phyloP scores from a whole-genome alignment of 2,797 vertebrate genomes.

The Sus cebifrons region DNA sequence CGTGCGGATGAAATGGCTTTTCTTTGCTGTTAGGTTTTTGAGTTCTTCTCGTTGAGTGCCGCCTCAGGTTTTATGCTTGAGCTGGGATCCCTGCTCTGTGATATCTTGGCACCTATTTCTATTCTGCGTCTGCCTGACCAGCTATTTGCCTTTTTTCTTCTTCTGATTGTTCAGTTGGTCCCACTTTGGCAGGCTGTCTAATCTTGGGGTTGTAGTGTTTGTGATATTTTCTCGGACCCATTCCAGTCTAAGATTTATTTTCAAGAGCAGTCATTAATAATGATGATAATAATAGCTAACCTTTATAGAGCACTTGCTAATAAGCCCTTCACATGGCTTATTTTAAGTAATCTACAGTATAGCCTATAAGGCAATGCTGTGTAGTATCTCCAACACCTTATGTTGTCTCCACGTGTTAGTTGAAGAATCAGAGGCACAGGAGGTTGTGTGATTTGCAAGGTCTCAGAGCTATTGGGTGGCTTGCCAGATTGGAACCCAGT shows the following conservation, averaged over 20 bases:
- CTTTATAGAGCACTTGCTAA: constrained; percentile 44
- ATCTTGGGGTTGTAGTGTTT: not conserved
- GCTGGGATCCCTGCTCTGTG: not conserved
- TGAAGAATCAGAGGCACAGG: not conserved
- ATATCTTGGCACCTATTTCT: not conserved
- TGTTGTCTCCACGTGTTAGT: not conserved
- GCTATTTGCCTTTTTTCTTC: not conserved
- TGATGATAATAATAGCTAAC: not conserved
- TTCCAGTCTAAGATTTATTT: constrained; percentile 63
- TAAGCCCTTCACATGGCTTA: constrained; percentile 16
- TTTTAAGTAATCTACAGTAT: not conserved
- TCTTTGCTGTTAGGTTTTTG: not conserved
- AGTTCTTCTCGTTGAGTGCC: not conserved
- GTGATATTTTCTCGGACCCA: not conserved
- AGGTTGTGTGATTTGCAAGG: not conserved
- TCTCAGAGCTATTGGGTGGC: not conserved
- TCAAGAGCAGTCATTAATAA: constrained; percentile 34
- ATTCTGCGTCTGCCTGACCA: not conserved
- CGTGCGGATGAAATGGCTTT: not conserved
- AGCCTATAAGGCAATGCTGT: not conserved
- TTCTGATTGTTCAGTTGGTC: not conserved
- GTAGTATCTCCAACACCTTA: not conserved
- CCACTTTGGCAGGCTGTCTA: not conserved
- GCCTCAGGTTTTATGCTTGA: not conserved
- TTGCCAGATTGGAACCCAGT: not conserved